These are phyloP conservation scores for Zaprionus bogoriensis DNA, from an alignment of 2,888 invertebrate genomes.

Conservation along the genomic window DNA sequence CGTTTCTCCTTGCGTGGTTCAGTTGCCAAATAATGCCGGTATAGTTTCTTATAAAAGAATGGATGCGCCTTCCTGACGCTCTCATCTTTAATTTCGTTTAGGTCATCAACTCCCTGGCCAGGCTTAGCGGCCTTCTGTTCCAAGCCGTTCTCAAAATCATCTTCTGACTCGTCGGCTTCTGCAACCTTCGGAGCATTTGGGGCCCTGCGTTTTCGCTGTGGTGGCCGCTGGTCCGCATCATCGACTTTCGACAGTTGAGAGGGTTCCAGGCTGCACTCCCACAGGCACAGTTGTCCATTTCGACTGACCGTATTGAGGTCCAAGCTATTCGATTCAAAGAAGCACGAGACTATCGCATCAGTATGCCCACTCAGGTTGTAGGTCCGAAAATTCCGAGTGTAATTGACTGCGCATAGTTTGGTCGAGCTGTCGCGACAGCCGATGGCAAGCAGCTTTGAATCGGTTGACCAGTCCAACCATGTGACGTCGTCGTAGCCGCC, in stretches of 20 bases:
- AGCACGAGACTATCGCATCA: conserved; percentile 92
- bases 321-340: conserved; percentile 93
- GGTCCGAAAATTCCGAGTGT: conserved; percentile 89
- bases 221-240: conserved; percentile 10
- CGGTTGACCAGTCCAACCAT: conserved; percentile 95
- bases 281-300: conserved; percentile 90
- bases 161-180: conserved; percentile 85
- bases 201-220: conserved; percentile 28
- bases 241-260: conserved; percentile 84
- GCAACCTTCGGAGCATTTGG: conserved; percentile 51
- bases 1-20: conserved; percentile 86
- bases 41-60: conserved; percentile 87
- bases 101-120: conserved; percentile 80
- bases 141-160: conserved; percentile 84
- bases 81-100: conserved; percentile 82
- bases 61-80: conserved; percentile 80
- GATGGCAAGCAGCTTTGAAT: conserved; percentile 94
- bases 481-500: conserved; percentile 93
- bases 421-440: conserved; percentile 96
- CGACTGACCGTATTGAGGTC: conserved; percentile 92
- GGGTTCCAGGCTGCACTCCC: conserved; percentile 92
- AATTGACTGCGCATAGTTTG: conserved; percentile 90
- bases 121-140: conserved; percentile 43
- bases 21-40: conserved; percentile 89
- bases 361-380: conserved; percentile 92